phyloP scores from a whole-genome alignment of 1,140 invertebrate species.

The Cecropterus lyciades region DNA sequence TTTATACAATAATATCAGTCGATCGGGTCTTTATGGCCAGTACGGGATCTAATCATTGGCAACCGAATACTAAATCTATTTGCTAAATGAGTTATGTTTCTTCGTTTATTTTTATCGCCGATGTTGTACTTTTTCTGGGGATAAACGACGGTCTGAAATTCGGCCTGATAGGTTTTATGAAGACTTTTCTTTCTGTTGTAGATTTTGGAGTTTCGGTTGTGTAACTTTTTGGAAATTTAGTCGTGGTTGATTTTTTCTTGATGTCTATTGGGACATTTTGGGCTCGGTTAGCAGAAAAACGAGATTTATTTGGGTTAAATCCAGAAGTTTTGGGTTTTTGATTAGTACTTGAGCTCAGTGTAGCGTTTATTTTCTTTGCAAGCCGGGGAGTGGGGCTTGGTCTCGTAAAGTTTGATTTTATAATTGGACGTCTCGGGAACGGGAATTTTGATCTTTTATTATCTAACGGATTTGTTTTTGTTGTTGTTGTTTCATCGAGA shows the following conservation, averaged over 20 bases:
- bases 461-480: conserved; percentile 62
- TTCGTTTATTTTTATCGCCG: conserved; percentile 51
- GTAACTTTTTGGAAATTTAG: conserved; percentile 55
- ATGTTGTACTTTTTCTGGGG: conserved; percentile 61
- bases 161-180: conserved; percentile 70
- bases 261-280: conserved; percentile 79
- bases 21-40: conserved; percentile 31
- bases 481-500: conserved; percentile 61
- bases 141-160: conserved; percentile 70
- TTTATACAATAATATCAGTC: conserved; percentile 31
- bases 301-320: conserved; percentile 67
- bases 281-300: conserved; percentile 62
- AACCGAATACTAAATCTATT: conserved; percentile 24
- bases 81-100: conserved; percentile 53
- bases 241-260: conserved; percentile 58
- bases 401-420: conserved; percentile 64
- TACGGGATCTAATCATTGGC: conserved; percentile 34
- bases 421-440: conserved; percentile 68
- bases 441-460: conserved; percentile 73
- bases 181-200: conserved; percentile 70
- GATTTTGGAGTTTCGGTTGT: conserved; percentile 66
- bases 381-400: conserved; percentile 44
- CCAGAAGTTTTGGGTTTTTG: conserved; percentile 68
- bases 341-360: conserved; percentile 48
- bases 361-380: conserved; percentile 58